phyloP scores from a whole-genome alignment of 2,113 vertebrate species.

The Alectura lathami region DNA sequence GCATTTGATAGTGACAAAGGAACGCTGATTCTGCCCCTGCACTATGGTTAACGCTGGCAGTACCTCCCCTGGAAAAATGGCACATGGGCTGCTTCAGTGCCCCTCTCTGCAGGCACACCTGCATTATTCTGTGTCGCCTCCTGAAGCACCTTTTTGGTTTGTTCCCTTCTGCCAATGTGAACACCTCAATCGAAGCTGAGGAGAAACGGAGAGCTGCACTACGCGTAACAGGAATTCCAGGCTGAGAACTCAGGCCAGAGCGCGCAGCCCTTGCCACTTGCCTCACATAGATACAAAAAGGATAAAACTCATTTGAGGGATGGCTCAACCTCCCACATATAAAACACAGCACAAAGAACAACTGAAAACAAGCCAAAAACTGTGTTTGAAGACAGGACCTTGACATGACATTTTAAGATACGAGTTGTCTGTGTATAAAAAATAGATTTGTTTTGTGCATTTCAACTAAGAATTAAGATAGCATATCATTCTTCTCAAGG shows the following conservation, averaged over 20 bases:
- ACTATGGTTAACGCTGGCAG: neutral
- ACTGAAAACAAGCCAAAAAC: neutral
- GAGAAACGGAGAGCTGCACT: neutral
- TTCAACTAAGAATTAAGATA: neutral
- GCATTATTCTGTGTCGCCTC: neutral
- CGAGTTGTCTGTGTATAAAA: neutral
- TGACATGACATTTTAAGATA: neutral
- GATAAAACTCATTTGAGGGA: neutral
- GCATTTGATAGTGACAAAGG: neutral
- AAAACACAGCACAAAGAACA: neutral
- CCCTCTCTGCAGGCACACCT: too few species aligned
- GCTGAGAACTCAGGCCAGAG: neutral
- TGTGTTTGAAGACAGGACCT: neutral
- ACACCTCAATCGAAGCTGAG: neutral
- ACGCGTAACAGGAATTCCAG: neutral
- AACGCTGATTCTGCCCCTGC: neutral
- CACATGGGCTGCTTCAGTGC: neutral
- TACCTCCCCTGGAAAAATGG: neutral
- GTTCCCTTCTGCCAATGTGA: neutral
- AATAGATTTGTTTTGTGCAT: neutral
- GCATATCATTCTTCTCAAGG: neutral
- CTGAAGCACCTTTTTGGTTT: neutral
- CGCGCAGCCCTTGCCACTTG: neutral
- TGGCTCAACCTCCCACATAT: neutral
- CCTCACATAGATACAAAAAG: neutral